These are phyloP conservation scores for Thaleichthys pacificus DNA, from an alignment of 2,797 vertebrate genomes.

Conservation along the genomic window DNA sequence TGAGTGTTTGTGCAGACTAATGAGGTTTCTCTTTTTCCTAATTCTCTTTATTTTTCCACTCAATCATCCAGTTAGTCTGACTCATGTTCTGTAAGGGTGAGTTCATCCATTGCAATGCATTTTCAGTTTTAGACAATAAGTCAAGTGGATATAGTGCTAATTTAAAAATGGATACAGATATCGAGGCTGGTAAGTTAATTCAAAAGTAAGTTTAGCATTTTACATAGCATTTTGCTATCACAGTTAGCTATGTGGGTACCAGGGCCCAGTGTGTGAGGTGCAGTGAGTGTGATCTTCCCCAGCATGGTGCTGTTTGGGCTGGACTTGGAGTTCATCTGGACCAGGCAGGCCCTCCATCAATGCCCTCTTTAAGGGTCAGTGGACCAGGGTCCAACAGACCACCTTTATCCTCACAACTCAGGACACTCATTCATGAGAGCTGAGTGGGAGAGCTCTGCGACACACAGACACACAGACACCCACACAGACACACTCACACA, in stretches of 20 bases:
- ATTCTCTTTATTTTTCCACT: slow-evolving; percentile 51
- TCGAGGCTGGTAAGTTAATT: too few species aligned
- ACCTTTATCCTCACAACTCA: slow-evolving; percentile 75
- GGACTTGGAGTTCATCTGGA: slow-evolving; percentile 24
- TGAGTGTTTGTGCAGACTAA: slow-evolving; percentile 70
- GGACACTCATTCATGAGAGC: slow-evolving; percentile 74
- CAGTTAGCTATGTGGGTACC: background rate
- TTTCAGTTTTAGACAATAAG: background rate
- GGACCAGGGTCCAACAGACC: slow-evolving; percentile 68
- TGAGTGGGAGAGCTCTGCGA: slow-evolving; percentile 53
- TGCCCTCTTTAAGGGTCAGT: slow-evolving; percentile 74
- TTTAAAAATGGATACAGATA: too few species aligned
- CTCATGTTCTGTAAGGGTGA: background rate
- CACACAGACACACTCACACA: background rate
- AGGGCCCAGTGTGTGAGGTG: slow-evolving; percentile 6
- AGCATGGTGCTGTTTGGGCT: background rate
- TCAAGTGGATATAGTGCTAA: background rate
- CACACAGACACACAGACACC: slow-evolving; percentile 10
- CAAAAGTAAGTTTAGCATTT: too few species aligned
- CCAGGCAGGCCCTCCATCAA: slow-evolving; percentile 65
- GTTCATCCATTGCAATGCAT: background rate
- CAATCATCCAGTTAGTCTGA: slow-evolving; percentile 35
- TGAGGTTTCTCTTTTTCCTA: slow-evolving; percentile 66
- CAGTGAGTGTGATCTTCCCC: slow-evolving; percentile 19
- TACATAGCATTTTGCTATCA: background rate